Base-by-base conservation (phyloP, 2,797 vertebrate genomes). In the Borostomias antarcticus region DNA sequence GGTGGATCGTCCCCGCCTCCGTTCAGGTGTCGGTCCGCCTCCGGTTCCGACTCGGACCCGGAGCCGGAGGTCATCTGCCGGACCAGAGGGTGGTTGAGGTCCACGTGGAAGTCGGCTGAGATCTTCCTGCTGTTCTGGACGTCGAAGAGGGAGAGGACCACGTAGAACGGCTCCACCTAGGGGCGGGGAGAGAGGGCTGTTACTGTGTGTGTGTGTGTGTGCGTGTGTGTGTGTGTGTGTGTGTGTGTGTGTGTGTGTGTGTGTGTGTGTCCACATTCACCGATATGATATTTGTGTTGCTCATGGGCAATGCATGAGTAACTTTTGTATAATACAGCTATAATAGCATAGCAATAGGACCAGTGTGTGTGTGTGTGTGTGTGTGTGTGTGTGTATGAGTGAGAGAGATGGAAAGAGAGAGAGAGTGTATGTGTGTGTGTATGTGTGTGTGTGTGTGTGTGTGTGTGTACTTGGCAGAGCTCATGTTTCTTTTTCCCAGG, bases 161-260 rank as follows among this genome's bases (percentile, higher is more conserved):
- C 91, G 48, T 96, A 98, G 85, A 99, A 98, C 13, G 97, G 97
- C 75, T 99, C 97, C 66, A 98, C 96, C 97, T 99, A 75, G 32
- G 45, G 58, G 2, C n/a, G 58, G 32, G 51, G 43, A 30, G 11
- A 13, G 40, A 7, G 29, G 52, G 28, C 47, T n/a, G 33, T 4
- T 25, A 25, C 19, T 23, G 19, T 51, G 48, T 47, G 43, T 37
- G 35, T 37, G 35, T 37, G 35, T 37, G 35, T 37, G 35, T 37
- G 35, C 13, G 5, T 37, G 35, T 37, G 35, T n/a, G n/a, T n/a
- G n/a, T n/a, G n/a, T 11, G 43, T 10, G 43, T 8, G 15, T 25
- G 5, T 51, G 48, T 9, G 19, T 51, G 21, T 51, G 48, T 25
- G 19, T 23, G 48, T 51, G 48, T 17, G 40, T 45, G 40, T 45